Evolutionary conservation across 2,888 invertebrate genomes (phyloP), one percentile per base, ranked within the genome.

Genomic region (Tribolium freemani): DNA sequence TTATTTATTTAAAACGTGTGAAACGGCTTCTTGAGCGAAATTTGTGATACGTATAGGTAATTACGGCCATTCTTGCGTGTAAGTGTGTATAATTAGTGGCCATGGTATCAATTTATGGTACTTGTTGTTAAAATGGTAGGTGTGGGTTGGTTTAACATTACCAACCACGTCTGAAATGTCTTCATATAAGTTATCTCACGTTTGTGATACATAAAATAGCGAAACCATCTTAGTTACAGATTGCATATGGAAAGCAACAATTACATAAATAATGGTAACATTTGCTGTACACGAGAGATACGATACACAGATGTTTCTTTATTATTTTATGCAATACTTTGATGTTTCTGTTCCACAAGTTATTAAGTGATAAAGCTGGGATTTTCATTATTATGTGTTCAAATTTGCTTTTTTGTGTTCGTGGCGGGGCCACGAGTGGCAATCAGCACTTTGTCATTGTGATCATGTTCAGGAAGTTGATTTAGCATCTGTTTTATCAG

Each of bases 151-250:
- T 64, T 21, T 16, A 16, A 44, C 53, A 54, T 44, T 21, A 31
- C n/a, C 53, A 44, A 53, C 53, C 64, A 53, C 44, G 38, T 51
- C 8, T 16, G 26, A 63, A 45, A 64, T 54, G 64, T 64, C 64
- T 64, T 64, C 64, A 64, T 64, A 63, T 16, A 26, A 64, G 44
- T 64, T 64, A 64, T 64, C 64, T 53, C 64, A 26, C 64, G 44
- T 64, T 38, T 64, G 13, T 9, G 51, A 63, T 63, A 31, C 38
- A 51, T 26, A 64, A 64, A 64, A 44, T 64, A 21, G 26, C 11
- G 26, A 63, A 51, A 64, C 64, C 21, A 38, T 64, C 64, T 63
- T 64, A 45, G 64, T 64, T 54, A 54, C 64, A 54, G 64, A 54
- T 54, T 64, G 54, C 63, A 31, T 13, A 54, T 26, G 46, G 48